These are phyloP conservation scores for Julus scandinavius DNA, from an alignment of 2,888 invertebrate genomes.

Conservation along the genomic window DNA sequence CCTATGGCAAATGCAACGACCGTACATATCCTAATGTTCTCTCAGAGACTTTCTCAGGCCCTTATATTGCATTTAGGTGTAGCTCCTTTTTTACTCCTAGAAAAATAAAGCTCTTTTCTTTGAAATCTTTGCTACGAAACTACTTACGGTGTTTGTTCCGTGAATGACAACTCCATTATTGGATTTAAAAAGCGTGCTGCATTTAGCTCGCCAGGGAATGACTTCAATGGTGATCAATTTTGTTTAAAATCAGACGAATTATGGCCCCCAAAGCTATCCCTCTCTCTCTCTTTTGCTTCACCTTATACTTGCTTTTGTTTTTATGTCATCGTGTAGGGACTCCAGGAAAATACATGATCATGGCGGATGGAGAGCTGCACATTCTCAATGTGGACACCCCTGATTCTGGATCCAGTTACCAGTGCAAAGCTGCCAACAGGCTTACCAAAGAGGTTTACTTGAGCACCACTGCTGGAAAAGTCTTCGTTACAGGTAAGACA, in stretches of 20 bases:
- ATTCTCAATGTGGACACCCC: constrained; percentile 52
- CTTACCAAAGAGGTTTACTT: constrained; percentile 53
- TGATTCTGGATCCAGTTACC: constrained; percentile 54
- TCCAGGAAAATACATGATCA: constrained; percentile 52
- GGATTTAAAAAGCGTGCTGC: constrained; percentile 11
- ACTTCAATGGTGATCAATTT: constrained; percentile 18
- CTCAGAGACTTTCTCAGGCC: background rate
- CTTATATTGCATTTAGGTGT: constrained; percentile 11
- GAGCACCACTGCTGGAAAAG: constrained; percentile 55
- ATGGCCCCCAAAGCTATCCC: constrained; percentile 1
- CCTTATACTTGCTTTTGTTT: background rate
- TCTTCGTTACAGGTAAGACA: constrained; percentile 54
- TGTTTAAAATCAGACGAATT: constrained; percentile 3
- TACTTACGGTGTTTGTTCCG: constrained; percentile 18
- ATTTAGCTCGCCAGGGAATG: constrained; percentile 11
- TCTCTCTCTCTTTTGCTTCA: background rate
- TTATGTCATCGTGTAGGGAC: constrained; percentile 5
- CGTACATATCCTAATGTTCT: constrained; percentile 3
- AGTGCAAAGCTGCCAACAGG: constrained; percentile 54
- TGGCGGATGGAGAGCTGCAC: constrained; percentile 54
- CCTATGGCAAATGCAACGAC: constrained; percentile 3
- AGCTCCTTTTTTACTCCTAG: background rate
- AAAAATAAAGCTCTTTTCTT: constrained; percentile 10
- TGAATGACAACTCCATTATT: constrained; percentile 18
- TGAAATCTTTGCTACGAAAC: constrained; percentile 3